phyloP scores from a whole-genome alignment of 2,113 vertebrate genomes.

The Notechis scutatus region DNA sequence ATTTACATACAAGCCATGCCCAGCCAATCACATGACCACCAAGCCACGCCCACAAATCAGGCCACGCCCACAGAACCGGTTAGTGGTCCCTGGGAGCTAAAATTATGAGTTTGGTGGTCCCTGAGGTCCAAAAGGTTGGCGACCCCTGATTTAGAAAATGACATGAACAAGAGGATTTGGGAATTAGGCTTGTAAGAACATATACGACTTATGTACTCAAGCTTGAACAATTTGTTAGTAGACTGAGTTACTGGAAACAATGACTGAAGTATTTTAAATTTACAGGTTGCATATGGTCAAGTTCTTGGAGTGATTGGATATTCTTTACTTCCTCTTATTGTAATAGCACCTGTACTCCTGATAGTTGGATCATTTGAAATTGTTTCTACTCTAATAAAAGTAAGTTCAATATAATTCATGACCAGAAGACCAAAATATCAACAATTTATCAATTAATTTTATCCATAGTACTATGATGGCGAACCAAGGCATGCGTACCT shows the following conservation, averaged over 20 bases:
- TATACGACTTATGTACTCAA: not conserved
- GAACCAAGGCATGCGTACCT: too few species aligned
- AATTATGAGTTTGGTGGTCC: too few species aligned
- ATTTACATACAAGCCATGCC: too few species aligned
- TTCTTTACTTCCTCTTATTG: constrained; percentile 95
- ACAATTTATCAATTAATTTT: not conserved
- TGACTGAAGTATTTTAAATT: constrained; percentile 50
- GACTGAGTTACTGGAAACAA: not conserved
- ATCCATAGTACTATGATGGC: not conserved
- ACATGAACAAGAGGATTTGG: not conserved
- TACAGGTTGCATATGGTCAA: constrained; percentile 94
- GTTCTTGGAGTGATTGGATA: constrained; percentile 98
- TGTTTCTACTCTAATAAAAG: constrained; percentile 92
- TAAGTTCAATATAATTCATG: constrained; percentile 65
- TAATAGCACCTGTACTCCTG: constrained; percentile 90
- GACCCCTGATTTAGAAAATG: too few species aligned
- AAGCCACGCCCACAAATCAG: too few species aligned
- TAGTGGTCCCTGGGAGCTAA: too few species aligned
- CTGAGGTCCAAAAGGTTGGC: too few species aligned
- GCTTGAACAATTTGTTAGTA: constrained; percentile 1
- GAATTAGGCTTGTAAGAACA: not conserved
- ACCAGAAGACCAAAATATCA: not conserved
- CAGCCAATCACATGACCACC: too few species aligned
- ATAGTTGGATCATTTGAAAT: constrained; percentile 91
- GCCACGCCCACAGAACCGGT: too few species aligned